A percentile compares a stretch with the other conserved stretches of the same genome.
phyloP scores from a whole-genome alignment of 2,888 invertebrate species.

The Ichneumon xanthorius region DNA sequence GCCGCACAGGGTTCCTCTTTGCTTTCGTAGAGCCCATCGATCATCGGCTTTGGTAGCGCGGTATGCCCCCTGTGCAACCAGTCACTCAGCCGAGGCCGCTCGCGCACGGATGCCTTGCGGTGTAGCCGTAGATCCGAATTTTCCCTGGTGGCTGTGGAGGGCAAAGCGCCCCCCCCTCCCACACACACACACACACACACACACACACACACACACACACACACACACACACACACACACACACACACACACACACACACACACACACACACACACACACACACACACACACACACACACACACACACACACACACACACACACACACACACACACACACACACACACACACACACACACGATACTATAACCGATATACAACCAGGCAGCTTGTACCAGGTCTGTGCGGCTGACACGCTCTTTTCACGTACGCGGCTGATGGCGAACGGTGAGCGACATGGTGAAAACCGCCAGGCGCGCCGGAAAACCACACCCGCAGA shows the following conservation, averaged over 20 bases:
- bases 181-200: no score
- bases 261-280: no score
- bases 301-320: no score
- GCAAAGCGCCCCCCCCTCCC: not conserved
- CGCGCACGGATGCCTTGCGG: conserved; percentile 12
- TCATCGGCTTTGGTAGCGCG: conserved; percentile 47
- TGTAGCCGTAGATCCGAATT: conserved; percentile 10
- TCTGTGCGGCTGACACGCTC: not conserved
- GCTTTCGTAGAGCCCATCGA: conserved; percentile 45
- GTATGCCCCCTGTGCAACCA: conserved; percentile 16
- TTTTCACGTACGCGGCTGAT: not conserved
- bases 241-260: no score
- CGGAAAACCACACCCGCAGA: conserved; percentile 45
- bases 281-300: no score
- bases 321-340: no score
- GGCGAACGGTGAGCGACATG: not conserved
- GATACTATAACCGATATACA: conserved; percentile 1
- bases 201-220: no score
- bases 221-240: no score
- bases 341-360: not conserved
- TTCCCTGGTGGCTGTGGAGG: conserved; percentile 11
- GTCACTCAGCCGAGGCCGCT: conserved; percentile 14
- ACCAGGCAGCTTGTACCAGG: not conserved
- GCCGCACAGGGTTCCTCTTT: conserved; percentile 7
- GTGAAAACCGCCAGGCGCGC: not conserved